Base-by-base conservation (phyloP, 2,113 vertebrate species). In the Sarotherodon lohbergeri region DNA sequence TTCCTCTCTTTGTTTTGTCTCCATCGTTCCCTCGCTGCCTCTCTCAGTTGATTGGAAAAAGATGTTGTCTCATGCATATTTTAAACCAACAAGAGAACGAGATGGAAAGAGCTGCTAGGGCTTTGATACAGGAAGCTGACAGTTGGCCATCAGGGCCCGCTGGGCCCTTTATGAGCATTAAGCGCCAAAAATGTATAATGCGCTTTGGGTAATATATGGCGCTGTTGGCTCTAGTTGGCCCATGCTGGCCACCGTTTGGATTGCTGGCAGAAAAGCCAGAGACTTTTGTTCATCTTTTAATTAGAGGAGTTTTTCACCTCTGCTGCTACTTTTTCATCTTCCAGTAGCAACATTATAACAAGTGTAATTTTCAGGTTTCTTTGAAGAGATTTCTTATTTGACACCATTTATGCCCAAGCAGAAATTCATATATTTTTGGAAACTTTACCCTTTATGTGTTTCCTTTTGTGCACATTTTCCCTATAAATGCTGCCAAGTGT, bases 61-160 rank as follows among this genome's bases (percentile, higher is more conserved):
- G 68, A 88, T 91, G 89, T 84, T 81, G 82, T 81, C 68, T 84
- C 88, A 68, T 90, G 76, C 48, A 89, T 93, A 86, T 92, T 92
- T 90, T 84, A 92, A 87, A 86, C 59, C 63, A 86, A 34, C 1
- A 3, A 66, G 73, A 80, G 54, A 52, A 16, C 8, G 13, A 81
- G 19, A 88, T 36, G 14, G 73, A 63, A 85, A 91, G 85, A 50
- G 83, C 82, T 78, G 12, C 57, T 6, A 3, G 29, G 56, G 34
- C 56, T 82, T 83, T 80, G 52, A 76, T 56, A 16, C 83, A 84
- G 54, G 55, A 34, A 56, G 29, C 54, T 82, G 63, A 94, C 79
- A 83, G 59, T 71, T 78, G n/a, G 66, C 36, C 32, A 32, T 87
- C 27, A 32, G 59, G 1, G 27, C 41, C 39, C 83, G 50, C 32